Evolutionary conservation across 2,797 vertebrate genomes (phyloP).

Genomic region (Oryzias sinensis): DNA sequence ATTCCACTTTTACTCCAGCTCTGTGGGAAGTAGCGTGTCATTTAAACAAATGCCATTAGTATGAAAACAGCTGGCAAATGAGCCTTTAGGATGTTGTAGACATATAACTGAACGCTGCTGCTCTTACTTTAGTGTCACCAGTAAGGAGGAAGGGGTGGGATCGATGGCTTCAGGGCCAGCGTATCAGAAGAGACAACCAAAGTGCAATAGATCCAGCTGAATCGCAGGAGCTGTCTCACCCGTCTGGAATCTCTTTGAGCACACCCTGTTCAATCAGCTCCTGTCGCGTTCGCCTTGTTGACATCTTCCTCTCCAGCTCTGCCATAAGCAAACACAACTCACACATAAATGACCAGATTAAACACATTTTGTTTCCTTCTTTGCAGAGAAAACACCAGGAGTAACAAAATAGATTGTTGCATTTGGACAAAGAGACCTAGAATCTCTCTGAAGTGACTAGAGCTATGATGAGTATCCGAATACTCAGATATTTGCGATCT

Average conservation of each 20-base stretch:
- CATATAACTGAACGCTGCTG: too few relatives aligned
- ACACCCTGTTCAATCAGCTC: slow-evolving; percentile 97
- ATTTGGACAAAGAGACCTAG: slow-evolving; percentile 14
- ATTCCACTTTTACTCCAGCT: slow-evolving; percentile 72
- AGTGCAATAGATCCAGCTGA: slow-evolving; percentile 40
- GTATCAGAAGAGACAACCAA: slow-evolving; percentile 35
- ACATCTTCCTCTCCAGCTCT: slow-evolving; percentile 99
- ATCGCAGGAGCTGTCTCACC: slow-evolving; percentile 77
- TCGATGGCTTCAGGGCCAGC: slow-evolving; percentile 29
- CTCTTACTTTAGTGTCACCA: slow-evolving; percentile 35
- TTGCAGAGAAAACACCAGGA: slow-evolving; percentile 8
- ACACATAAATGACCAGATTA: background rate
- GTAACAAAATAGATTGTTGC: slow-evolving; percentile 1
- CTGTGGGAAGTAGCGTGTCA: slow-evolving; percentile 60
- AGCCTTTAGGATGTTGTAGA: slow-evolving; percentile 24
- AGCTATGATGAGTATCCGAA: too few relatives aligned
- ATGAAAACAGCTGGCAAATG: slow-evolving; percentile 46
- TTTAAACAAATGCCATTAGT: slow-evolving; percentile 58
- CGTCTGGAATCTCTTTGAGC: slow-evolving; percentile 91
- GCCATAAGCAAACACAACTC: slow-evolving; percentile 60
- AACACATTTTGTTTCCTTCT: slow-evolving; percentile 31
- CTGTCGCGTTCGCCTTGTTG: slow-evolving; percentile 93
- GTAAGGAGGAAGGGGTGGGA: slow-evolving; percentile 38
- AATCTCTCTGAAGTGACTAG: too few relatives aligned
- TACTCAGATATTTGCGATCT: too few relatives aligned